Base-by-base conservation (phyloP, 2,113 vertebrate species). In the Mesitornis unicolor region DNA sequence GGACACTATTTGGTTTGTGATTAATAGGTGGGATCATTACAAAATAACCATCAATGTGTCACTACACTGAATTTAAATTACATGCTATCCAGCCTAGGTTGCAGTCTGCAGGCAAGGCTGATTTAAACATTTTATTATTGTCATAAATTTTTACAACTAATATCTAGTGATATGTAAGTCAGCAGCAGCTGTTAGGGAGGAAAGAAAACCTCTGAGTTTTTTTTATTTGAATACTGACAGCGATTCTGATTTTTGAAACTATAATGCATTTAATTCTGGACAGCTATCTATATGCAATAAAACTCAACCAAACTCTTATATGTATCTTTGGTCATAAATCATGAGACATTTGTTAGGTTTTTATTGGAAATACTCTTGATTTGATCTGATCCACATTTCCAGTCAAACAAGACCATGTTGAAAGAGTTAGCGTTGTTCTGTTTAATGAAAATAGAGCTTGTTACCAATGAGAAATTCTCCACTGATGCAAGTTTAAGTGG, bases 61-160 rank as follows among this genome's bases (percentile, higher is more conserved):
- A 6, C 33, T 33, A 48, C 13, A 4, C 29, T 63, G 64, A 53
- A 69, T 90, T 90, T 26, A 50, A 29, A 18, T 10, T 31, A 33
- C 33, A 22, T 4, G 0, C 13, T 38, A 29, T 29, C 42, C 83
- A 64, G 25, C 26, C n/a, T 9, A 0, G 56, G 81, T 21, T 63
- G 40, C 57, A n/a, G 54, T 3, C 63, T 87, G 15, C 31, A 36
- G 45, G 57, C 33, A 42, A 36, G 53, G 19, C 53, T 42, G 53
- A 31, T 50, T 90, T 69, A 54, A 85, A 73, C 50, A 10, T 92
- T 94, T 96, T 73, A 85, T 94, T 90, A 38, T 35, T 76, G 35
- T 28, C 33, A 61, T 53, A 69, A 94, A 89, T 91, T 90, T 43
- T 29, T 87, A 36, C 51, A 78, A 3, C 42, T 42, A 12, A 50